Evolutionary conservation across 30 jellyfish, hydroid and myxozoan species (phyloP), one percentile per base, ranked within the genome.

Genomic region (Rhopilema esculentum): DNA sequence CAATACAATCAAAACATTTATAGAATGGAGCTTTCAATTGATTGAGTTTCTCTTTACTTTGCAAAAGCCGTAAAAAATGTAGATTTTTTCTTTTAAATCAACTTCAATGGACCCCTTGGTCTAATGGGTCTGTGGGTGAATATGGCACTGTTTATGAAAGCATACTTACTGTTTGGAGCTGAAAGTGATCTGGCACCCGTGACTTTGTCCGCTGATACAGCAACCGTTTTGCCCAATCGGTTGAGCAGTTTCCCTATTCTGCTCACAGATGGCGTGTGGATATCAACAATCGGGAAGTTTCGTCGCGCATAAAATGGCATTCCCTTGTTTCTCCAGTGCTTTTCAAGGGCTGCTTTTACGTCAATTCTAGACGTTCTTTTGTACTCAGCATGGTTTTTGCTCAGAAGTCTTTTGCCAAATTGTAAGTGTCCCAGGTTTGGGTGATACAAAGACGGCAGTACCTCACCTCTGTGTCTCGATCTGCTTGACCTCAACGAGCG

Each of bases 241-340:
- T 76, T 76, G 9, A 76, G 33, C 30, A 76, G 75, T 71, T 8
- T 49, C 16, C 76, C 66, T 18, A n/a, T n/a, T 49, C 64, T 49
- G 27, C 1, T 21, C 1, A 51, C 76, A 19, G 86, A 6, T 23
- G 86, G 86, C 12, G 75, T 23, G 27, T 76, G 27, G 21, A 76
- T 50, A 24, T 76, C 67, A 22, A 76, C 26, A 0, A 76, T n/a
- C 0, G 86, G 86, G 52, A 76, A 76, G 57, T 23, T 18, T 23
- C 86, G 26, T 8, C 68, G 86, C 20, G 50, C 8, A 25, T 16
- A 0, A 27, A 2, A 24, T 1, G 75, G 75, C 8, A n/a, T 28
- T 29, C 23, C 1, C 26, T 52, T 1, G 53, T 26, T 19, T 28
- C 29, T 22, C 75, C 72, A 76, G 52, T 76, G 7, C 65, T 76